Base-by-base conservation (phyloP, 2,888 invertebrate genomes). In the Odontocolon sp. region DNA sequence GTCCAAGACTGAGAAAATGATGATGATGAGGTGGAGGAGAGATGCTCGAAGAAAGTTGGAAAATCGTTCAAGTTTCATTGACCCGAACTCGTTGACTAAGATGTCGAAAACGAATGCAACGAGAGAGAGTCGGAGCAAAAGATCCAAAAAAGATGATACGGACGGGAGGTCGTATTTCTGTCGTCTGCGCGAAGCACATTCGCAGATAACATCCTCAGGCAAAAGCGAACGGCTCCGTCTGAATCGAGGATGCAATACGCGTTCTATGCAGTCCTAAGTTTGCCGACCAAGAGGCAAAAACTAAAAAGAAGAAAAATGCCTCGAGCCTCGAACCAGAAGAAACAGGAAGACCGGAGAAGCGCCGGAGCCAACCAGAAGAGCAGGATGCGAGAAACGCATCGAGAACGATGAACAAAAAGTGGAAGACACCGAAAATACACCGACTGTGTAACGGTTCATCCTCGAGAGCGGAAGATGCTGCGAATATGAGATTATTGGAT, bases 31-130 rank as follows among this genome's bases (percentile, higher is more conserved):
- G 54, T 21, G 2, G 4, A 40, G 50, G 14, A 18, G 40, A 66
- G 23, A 42, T 42, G 59, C 56, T 45, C 47, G 23, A 57, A n/a
- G 70, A 33, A 63, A 69, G 61, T 67, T 56, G 50, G 33, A 31
- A 42, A 26, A 64, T 77, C 77, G 64, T 64, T 64, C 61, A 63
- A 66, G 73, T 73, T 77, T 11, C 77, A 64, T 77, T 77, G 73
- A 77, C 59, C 73, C 42, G 63, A 45, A 11, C 16, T 36, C 38
- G 4, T 6, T 11, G 38, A 14, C 52, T 33, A 23, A 64, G 52
- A 56, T 26, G 26, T 42, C 40, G 11, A 56, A 64, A 50, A 61
- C 66, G 52, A 67, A 50, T 40, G 26, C 11, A 67, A 56, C 45
- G 45, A 61, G 56, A 33, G 36, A 74, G 16, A 57, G 28, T 4